These are phyloP conservation scores for Ochropleura plecta DNA, from an alignment of 2,888 invertebrate genomes.

Conservation along the genomic window DNA sequence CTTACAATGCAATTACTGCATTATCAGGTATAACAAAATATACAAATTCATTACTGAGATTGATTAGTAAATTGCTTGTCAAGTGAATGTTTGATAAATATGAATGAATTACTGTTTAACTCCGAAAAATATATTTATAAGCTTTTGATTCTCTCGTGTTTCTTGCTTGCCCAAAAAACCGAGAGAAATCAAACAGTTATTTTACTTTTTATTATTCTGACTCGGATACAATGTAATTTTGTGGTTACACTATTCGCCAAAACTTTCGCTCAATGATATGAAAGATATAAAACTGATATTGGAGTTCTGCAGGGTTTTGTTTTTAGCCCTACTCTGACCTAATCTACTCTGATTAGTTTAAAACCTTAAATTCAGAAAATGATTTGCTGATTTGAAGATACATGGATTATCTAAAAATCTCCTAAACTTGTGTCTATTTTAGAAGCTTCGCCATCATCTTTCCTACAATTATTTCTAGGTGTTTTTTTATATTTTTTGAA, in stretches of 20 bases:
- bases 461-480: not conserved
- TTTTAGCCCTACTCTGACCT: not conserved
- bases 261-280: not conserved
- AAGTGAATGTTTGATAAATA: not conserved
- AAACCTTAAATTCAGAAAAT: not conserved
- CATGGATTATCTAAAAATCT: not conserved
- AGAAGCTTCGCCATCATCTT: not conserved
- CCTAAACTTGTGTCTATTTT: not conserved
- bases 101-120: not conserved
- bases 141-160: slow-evolving; percentile 5
- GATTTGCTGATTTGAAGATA: not conserved
- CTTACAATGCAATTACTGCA: slow-evolving; percentile 36
- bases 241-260: not conserved
- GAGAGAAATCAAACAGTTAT: no score
- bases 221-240: not conserved
- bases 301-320: slow-evolving; percentile 4
- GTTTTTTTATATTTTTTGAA: slow-evolving; percentile 1
- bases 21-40: slow-evolving; percentile 32
- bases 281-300: not conserved
- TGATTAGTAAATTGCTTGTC: slow-evolving; percentile 18
- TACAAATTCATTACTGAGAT: slow-evolving; percentile 30
- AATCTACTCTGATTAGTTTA: no score
- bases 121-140: not conserved
- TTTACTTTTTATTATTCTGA: not conserved
- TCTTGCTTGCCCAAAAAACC: not conserved